Base-by-base conservation (phyloP, 2,888 invertebrate genomes). In the Drosophila anomalata region DNA sequence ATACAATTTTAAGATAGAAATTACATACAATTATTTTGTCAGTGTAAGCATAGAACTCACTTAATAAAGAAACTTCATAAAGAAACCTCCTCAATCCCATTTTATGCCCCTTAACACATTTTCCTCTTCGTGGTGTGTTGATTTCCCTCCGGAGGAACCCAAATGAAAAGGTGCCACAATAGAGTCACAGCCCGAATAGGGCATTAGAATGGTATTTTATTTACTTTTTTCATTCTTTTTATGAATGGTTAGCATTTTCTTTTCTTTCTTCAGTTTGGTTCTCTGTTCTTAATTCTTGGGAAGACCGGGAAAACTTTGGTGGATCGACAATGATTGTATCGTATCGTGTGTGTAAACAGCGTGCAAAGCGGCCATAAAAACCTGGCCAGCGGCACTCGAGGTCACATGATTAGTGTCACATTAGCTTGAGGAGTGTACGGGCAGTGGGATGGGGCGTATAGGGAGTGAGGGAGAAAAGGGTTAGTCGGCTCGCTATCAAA, bases 331-430 rank as follows among this genome's bases (percentile, higher is more conserved):
- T 68, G 56, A 56, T 57, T 50, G 61, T 69, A 74, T 51, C 71
- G 61, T 69, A 74, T 51, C 71, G 42, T 76, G 69, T 75, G 69
- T 46, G 77, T 62, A 81, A 84, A 79, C 78, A 65, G 76, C 61
- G 78, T 75, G 85, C 76, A 78, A 85, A 76, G 81, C 79, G 83
- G 58, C 62, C 75, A 74, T 82, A 75, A 77, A 67, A 81, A 70
- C 60, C 63, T 66, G 69, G 56, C 66, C 68, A 68, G 44, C 53
- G 60, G 84, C 80, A 87, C 79, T 85, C 83, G 77, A 81, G 88
- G 81, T 76, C 81, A 73, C 66, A 65, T 79, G 77, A 82, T 87
- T 82, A 82, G 83, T 82, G 88, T 87, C 88, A 87, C 79, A 61
- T 72, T 67, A 72, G 75, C 65, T 74, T 67, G 67, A 26, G 31